phyloP scores from a whole-genome alignment of 2,113 vertebrate genomes.

The Indri indri region DNA sequence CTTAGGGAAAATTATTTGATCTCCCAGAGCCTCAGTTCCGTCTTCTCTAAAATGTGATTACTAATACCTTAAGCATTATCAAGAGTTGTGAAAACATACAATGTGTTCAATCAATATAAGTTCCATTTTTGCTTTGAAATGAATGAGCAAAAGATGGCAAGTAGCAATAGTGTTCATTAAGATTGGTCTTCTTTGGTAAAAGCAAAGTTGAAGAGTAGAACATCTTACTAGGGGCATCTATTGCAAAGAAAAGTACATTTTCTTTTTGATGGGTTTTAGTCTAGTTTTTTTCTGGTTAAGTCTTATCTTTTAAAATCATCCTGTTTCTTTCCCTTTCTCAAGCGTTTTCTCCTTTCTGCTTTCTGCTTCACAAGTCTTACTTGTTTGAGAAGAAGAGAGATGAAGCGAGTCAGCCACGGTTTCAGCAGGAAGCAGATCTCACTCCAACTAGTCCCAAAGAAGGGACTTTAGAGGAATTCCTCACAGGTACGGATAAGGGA shows the following conservation, averaged over 20 bases:
- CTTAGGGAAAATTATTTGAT: background rate
- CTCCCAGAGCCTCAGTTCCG: background rate
- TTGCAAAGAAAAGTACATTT: background rate
- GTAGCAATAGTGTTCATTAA: background rate
- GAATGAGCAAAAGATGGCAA: background rate
- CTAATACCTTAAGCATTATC: background rate
- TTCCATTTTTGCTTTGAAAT: slow-evolving; percentile 27
- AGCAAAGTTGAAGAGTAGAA: background rate
- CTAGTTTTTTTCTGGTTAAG: background rate
- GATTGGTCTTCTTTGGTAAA: background rate
- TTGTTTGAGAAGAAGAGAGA: background rate
- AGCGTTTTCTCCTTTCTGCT: background rate
- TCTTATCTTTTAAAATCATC: background rate
- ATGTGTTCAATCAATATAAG: background rate
- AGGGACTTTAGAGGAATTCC: background rate
- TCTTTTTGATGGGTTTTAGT: background rate
- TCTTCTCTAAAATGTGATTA: slow-evolving; percentile 1
- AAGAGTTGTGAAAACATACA: background rate
- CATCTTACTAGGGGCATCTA: background rate
- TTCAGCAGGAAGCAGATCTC: background rate
- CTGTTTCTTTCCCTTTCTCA: background rate
- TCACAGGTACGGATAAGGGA: background rate
- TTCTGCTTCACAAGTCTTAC: background rate
- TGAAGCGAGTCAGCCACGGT: background rate
- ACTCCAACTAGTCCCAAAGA: background rate